Conservation (phyloP, 1,140 invertebrate species). For the Oscheius sp. region DNA sequence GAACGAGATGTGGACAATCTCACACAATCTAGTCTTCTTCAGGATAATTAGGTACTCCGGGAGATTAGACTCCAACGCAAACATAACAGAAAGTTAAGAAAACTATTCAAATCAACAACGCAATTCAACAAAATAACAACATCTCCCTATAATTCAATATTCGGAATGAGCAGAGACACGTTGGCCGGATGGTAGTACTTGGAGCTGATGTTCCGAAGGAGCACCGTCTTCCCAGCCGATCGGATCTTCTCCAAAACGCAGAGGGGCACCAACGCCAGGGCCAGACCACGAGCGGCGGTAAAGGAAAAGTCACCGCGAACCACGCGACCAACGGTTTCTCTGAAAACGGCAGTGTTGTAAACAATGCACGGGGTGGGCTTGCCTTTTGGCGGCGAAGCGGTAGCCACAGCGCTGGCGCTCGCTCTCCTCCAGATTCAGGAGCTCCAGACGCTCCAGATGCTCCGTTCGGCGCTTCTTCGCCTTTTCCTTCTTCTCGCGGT, state of each 20-base stretch:
- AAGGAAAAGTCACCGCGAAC: slow-evolving; percentile 9
- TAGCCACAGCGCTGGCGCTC: not conserved
- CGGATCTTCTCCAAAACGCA: not conserved
- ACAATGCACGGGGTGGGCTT: not conserved
- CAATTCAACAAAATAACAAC: not conserved
- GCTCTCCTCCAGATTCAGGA: not conserved
- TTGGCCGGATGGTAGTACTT: not conserved
- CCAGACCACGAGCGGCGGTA: not conserved
- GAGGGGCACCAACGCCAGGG: not conserved
- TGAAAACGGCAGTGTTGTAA: not conserved
- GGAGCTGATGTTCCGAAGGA: slow-evolving; percentile 1
- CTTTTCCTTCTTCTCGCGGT: slow-evolving; percentile 15
- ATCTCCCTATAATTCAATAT: not conserved
- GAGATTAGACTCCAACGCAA: too few species aligned
- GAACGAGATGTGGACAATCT: too few species aligned
- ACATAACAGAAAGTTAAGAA: not conserved
- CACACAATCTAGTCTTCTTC: too few species aligned
- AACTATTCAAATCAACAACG: not conserved
- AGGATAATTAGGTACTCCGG: too few species aligned
- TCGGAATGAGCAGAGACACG: not conserved
- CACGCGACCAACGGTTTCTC: slow-evolving; percentile 11
- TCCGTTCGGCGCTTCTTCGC: not conserved
- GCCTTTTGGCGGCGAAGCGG: slow-evolving; percentile 3
- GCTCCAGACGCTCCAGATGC: not conserved
- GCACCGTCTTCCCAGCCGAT: not conserved